Conservation (phyloP, 2,113 vertebrate genomes). For the Neolamprologus modestus region DNA sequence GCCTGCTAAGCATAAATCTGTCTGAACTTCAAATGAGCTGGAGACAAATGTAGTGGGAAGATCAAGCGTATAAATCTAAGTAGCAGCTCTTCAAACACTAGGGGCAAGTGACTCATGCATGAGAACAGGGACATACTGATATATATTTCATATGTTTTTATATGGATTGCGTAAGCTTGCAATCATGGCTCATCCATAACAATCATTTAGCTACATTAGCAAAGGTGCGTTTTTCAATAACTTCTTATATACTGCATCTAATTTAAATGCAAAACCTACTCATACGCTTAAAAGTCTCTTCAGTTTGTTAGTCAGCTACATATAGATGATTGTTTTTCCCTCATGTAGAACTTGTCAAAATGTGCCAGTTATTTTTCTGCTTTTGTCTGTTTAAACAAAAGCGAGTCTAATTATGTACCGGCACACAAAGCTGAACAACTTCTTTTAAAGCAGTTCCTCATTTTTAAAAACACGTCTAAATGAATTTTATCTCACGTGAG, state of each 20-base stretch:
- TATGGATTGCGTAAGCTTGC: neutral
- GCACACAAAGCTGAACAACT: neutral
- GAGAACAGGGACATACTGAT: neutral
- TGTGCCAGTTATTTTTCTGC: neutral
- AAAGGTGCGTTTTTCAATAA: neutral
- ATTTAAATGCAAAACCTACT: neutral
- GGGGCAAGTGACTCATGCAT: neutral
- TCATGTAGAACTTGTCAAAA: neutral
- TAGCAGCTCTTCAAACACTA: slow-evolving; percentile 3
- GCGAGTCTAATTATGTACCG: neutral
- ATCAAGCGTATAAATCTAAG: slow-evolving; percentile 9
- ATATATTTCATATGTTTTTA: neutral
- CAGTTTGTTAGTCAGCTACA: neutral
- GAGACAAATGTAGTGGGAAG: neutral
- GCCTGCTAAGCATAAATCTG: neutral
- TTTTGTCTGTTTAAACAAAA: neutral
- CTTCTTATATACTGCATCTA: neutral
- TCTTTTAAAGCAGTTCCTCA: neutral
- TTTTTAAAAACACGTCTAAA: neutral
- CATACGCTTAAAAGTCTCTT: neutral
- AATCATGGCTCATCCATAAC: neutral
- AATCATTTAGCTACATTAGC: neutral
- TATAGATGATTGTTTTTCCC: neutral
- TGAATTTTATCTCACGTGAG: neutral
- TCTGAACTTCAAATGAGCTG: slow-evolving; percentile 30